Conservation (phyloP, 1,140 invertebrate genomes). For the Macrobrachium rosenbergii region DNA sequence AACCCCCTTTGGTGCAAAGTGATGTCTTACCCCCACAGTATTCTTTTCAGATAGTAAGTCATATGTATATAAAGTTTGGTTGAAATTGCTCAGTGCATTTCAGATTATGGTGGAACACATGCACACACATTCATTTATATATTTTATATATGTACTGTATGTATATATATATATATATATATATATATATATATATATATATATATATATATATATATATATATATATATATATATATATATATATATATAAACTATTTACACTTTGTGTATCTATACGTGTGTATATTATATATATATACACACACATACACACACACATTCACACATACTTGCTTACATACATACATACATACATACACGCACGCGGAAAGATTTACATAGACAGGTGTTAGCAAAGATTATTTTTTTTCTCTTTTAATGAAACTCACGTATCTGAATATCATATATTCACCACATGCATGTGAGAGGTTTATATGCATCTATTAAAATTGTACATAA, state of each 20-base stretch:
- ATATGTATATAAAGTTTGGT: too few relatives aligned
- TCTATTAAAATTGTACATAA: too few relatives aligned
- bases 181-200: constrained; percentile 20
- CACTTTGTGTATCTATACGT: not conserved
- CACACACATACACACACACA: constrained; percentile 14
- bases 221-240: not conserved
- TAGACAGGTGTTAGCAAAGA: too few relatives aligned
- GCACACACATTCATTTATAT: too few relatives aligned
- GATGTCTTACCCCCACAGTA: too few relatives aligned
- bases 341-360: constrained; percentile 2
- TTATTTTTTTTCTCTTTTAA: not conserved
- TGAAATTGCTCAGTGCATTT: too few relatives aligned
- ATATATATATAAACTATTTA: not conserved
- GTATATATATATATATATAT: not conserved
- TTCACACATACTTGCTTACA: not conserved
- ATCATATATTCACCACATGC: too few relatives aligned
- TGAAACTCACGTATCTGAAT: not conserved
- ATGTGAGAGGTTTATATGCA: too few relatives aligned
- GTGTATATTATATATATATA: constrained; percentile 12
- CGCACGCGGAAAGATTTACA: too few relatives aligned
- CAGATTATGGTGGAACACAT: too few relatives aligned
- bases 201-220: not conserved
- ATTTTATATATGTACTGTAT: not conserved
- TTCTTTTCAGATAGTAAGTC: too few relatives aligned
- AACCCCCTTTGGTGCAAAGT: too few relatives aligned